Base-by-base conservation (phyloP, 2,113 vertebrate species). In the Leptodactylus fuscus region DNA sequence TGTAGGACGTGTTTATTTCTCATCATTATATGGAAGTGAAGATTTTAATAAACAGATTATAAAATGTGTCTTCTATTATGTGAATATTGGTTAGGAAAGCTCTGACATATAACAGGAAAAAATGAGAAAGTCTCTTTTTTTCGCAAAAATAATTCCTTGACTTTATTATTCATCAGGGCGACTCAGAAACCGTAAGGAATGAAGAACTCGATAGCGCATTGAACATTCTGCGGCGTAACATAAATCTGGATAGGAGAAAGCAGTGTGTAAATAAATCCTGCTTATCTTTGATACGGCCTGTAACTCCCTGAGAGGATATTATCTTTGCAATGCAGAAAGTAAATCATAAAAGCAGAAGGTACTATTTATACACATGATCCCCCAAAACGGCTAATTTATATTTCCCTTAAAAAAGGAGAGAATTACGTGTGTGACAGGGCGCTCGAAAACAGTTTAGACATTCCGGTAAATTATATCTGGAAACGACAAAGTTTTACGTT, bases 301-400 rank as follows among this genome's bases (percentile, higher is more conserved):
- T 24, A 41, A 62, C 34, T 44, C 78, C 78, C 78, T 27, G 80
- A 62, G 80, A 32, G 24, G 38, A 81, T 29, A 69, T 69, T 69
- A 81, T 67, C 79, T 81, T n/a, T 46, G 53, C 58, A 81, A 32
- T 67, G 41, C 79, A 81, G 79, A 29, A 22, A 48, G 58, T 69
- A 81, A 67, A 29, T 49, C 80, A 48, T 32, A 69, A 81, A 69
- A 9, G 27, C 46, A 24, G 58, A 69, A 69, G 60, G 29, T 69
- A 69, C 80, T 49, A 69, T 81, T 81, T 81, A 69, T 81, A 81
- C 22, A 34, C 62, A 22, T 69, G 27, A 81, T 49, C 60, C 22
- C 15, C 38, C 6, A 34, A 69, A 81, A 44, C 16, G 62, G 41
- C 22, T 41, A 48, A 69, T 67, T 81, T 81, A 67, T 48, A 69